A percentile compares a stretch with the other conserved stretches of the same genome.
Conservation (phyloP, 2,888 invertebrate species). For the Drosophila ustulata region DNA sequence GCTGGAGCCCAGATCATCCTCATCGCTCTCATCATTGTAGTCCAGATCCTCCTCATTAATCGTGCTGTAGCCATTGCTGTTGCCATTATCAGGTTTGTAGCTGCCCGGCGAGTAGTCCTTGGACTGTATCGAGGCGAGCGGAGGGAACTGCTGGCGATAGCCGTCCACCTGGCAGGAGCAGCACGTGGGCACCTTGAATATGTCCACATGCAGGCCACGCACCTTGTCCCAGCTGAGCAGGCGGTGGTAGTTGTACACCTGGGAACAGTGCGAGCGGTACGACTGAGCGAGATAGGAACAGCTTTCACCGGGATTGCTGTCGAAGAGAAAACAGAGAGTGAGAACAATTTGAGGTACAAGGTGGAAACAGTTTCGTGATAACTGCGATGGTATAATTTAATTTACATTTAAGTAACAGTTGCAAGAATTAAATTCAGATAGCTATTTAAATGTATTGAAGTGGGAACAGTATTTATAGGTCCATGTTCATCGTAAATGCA, state of each 20-base stretch:
- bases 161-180: conserved; percentile 93
- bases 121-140: conserved; percentile 79
- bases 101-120: conserved; percentile 74
- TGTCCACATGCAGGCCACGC: conserved; percentile 92
- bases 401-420: no score
- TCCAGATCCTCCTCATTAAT: conserved; percentile 81
- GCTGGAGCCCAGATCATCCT: conserved; percentile 70
- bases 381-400: no score
- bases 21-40: conserved; percentile 81
- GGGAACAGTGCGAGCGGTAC: conserved; percentile 92
- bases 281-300: conserved; percentile 93
- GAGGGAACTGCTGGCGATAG: conserved; percentile 89
- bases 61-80: conserved; percentile 68
- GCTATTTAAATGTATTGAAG: no score
- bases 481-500: no score
- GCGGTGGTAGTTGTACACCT: conserved; percentile 93
- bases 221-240: conserved; percentile 93
- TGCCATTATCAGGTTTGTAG: conserved; percentile 47
- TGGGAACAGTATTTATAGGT: no score
- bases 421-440: no score
- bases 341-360: not conserved
- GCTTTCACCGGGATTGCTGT: conserved; percentile 90
- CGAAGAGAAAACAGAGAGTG: conserved; percentile 53
- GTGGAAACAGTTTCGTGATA: not conserved
- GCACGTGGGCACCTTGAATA: conserved; percentile 93